Percentiles rank a stretch among this genome's conserved stretches.
Evolutionary conservation across 2,113 vertebrate species (phyloP).

Genomic region (Chaetodon trifascialis): DNA sequence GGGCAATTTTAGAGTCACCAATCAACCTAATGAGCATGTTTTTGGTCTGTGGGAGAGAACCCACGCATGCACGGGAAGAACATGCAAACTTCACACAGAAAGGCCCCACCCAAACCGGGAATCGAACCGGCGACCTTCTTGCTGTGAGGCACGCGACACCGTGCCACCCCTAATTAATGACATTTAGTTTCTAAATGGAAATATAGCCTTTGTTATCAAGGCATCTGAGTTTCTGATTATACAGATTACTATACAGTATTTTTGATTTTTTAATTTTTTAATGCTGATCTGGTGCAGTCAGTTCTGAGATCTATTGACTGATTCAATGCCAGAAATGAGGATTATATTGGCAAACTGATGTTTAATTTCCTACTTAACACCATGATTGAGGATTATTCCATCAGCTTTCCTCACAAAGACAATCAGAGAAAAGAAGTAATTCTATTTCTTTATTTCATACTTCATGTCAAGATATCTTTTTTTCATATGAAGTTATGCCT

Average conservation of each 20-base stretch:
- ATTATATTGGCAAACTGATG: background rate
- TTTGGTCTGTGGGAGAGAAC: too few species aligned
- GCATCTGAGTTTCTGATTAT: background rate
- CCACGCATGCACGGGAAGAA: too few species aligned
- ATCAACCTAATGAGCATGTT: too few species aligned
- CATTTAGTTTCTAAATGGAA: background rate
- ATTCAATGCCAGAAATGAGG: too few species aligned
- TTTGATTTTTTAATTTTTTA: too few species aligned
- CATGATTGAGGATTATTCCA: background rate
- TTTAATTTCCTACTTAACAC: background rate
- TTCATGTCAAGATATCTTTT: slow-evolving; percentile 81
- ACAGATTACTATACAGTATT: background rate
- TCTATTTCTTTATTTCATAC: slow-evolving; percentile 81
- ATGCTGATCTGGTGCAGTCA: too few species aligned
- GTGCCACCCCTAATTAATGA: background rate
- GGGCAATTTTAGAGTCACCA: too few species aligned
- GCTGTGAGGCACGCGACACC: too few species aligned
- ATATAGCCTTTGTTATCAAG: background rate
- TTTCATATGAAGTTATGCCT: slow-evolving; percentile 77
- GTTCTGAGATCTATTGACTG: too few species aligned
- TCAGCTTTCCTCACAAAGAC: background rate
- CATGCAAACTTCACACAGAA: too few species aligned
- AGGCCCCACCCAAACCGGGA: too few species aligned
- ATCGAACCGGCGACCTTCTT: too few species aligned
- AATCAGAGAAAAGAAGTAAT: slow-evolving; percentile 20